A percentile compares a stretch with the other conserved stretches of the same genome.
phyloP scores from a whole-genome alignment of 2,797 vertebrate species.

The Syndactyla subalaris region DNA sequence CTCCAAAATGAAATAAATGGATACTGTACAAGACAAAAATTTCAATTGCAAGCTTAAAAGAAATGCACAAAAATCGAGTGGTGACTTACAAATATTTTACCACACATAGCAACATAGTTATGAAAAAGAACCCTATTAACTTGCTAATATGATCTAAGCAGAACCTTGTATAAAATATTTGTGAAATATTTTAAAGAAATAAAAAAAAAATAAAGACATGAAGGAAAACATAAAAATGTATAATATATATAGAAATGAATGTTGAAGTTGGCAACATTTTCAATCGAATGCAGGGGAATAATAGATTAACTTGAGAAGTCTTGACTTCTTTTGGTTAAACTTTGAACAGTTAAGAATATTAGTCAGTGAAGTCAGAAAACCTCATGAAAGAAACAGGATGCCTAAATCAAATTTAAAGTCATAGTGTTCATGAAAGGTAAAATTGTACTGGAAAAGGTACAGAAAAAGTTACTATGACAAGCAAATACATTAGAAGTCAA shows the following conservation, averaged over 20 bases:
- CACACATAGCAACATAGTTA: accelerated
- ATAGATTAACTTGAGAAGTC: not conserved
- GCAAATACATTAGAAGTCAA: not conserved
- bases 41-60: not conserved
- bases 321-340: not conserved
- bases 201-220: not conserved
- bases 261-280: not conserved
- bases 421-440: not conserved
- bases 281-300: not conserved
- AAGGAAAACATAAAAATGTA: not conserved
- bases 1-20: not conserved
- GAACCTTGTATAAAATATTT: not conserved
- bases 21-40: not conserved
- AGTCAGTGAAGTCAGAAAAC: not conserved
- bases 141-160: not conserved
- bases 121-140: not conserved
- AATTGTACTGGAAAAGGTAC: not conserved
- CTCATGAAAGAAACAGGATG: not conserved
- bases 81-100: not conserved
- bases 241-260: not conserved
- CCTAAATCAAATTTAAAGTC: not conserved
- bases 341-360: not conserved
- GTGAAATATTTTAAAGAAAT: not conserved
- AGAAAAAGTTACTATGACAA: not conserved
- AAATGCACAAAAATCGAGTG: not conserved